A percentile compares a stretch with the other conserved stretches of the same genome.
These are phyloP conservation scores for Physeter macrocephalus DNA, from an alignment of 2,113 vertebrate genomes.

Conservation along the genomic window DNA sequence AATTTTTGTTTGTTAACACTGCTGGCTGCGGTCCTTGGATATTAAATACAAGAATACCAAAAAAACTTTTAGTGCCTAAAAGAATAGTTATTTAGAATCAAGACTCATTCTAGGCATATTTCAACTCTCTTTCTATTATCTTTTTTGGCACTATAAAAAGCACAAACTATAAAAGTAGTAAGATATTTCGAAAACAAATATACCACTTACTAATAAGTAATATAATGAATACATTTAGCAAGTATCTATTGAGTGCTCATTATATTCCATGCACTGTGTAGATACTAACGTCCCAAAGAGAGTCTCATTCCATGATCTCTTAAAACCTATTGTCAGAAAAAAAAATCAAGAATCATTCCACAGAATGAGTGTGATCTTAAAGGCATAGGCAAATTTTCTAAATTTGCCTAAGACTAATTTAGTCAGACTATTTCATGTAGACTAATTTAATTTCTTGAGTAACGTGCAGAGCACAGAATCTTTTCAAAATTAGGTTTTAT, in stretches of 20 bases:
- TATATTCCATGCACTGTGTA: neutral
- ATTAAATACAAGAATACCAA: neutral
- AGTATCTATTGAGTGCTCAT: neutral
- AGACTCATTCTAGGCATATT: neutral
- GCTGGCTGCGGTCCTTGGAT: neutral
- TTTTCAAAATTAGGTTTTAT: neutral
- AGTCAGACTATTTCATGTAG: too few species aligned
- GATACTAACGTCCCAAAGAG: neutral
- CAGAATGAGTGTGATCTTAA: neutral
- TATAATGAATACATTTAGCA: neutral
- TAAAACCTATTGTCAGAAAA: neutral
- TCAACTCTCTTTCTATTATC: neutral
- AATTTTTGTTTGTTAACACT: neutral
- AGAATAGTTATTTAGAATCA: neutral
- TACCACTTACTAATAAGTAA: neutral
- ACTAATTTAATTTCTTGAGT: neutral
- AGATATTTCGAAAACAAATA: neutral
- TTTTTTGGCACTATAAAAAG: neutral
- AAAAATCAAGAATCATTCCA: neutral
- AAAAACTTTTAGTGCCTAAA: neutral
- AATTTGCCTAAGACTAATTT: too few species aligned
- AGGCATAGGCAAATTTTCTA: neutral
- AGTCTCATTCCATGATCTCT: neutral
- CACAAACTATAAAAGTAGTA: neutral
- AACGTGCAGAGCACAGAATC: neutral